phyloP scores from a whole-genome alignment of 2,113 vertebrate species.

The Pagrus major region DNA sequence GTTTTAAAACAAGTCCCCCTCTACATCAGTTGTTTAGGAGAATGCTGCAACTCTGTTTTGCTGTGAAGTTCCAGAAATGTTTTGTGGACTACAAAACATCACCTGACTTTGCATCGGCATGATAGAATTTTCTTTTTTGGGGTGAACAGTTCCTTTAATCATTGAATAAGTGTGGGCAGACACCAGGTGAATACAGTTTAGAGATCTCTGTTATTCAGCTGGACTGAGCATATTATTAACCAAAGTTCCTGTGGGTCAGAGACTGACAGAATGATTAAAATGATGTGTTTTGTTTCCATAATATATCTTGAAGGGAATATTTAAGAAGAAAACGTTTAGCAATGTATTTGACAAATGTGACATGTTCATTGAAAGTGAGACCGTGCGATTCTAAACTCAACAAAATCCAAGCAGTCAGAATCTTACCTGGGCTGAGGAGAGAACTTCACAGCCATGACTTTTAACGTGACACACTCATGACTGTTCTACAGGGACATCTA shows the following conservation, averaged over 20 bases:
- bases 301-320: not conserved
- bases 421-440: not conserved
- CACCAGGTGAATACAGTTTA: not conserved
- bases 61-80: no score
- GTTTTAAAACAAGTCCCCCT: no score
- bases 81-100: no score
- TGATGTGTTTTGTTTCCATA: no score
- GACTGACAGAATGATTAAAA: not conserved
- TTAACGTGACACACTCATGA: not conserved
- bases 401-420: not conserved
- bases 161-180: not conserved
- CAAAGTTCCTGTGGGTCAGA: not conserved
- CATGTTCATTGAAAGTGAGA: not conserved
- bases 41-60: no score
- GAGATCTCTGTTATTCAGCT: not conserved
- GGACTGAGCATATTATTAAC: not conserved
- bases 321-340: not conserved
- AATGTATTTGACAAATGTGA: not conserved
- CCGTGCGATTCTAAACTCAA: not conserved
- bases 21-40: no score
- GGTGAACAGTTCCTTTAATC: no score
- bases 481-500: slow-evolving; percentile 39
- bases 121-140: no score
- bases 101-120: no score
- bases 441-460: not conserved